phyloP scores from a whole-genome alignment of 2,888 invertebrate species.

The Abrostola triplasia region DNA sequence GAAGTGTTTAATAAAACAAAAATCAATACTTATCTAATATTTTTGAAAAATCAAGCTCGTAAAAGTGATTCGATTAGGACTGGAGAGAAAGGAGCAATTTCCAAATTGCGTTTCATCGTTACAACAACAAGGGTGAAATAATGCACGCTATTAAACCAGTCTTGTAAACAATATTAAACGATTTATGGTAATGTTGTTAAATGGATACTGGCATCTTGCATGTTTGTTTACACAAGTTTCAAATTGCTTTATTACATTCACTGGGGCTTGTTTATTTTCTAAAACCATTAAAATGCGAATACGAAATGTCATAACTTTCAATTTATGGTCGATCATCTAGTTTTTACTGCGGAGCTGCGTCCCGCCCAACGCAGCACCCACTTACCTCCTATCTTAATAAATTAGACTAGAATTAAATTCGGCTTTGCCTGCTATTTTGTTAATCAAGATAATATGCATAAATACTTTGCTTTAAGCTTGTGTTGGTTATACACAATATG shows the following conservation, averaged over 20 bases:
- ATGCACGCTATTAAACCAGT: constrained; percentile 19
- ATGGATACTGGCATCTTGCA: constrained; percentile 4
- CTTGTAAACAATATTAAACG: constrained; percentile 26
- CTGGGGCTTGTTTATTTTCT: constrained; percentile 47
- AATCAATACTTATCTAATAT: no score
- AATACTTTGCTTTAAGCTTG: no score
- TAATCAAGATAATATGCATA: background rate
- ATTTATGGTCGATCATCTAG: constrained; percentile 47
- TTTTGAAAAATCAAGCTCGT: background rate
- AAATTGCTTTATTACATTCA: constrained; percentile 33
- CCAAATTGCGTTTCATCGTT: constrained; percentile 23
- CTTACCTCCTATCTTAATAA: constrained; percentile 18
- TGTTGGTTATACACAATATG: background rate
- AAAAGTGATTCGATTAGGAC: constrained; percentile 24
- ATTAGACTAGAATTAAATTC: background rate
- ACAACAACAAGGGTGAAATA: constrained; percentile 24
- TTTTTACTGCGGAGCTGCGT: constrained; percentile 32
- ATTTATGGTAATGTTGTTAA: constrained; percentile 5
- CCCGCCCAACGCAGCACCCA: background rate
- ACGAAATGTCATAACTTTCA: constrained; percentile 52
- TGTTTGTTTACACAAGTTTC: constrained; percentile 8
- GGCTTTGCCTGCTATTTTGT: no score
- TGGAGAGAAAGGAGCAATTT: constrained; percentile 6
- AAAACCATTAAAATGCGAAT: constrained; percentile 48
- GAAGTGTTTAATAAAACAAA: no score